Percentiles rank a stretch among this genome's conserved stretches.
Evolutionary conservation across 2,113 vertebrate genomes (phyloP).

Genomic region (Onychostoma macrolepis): DNA sequence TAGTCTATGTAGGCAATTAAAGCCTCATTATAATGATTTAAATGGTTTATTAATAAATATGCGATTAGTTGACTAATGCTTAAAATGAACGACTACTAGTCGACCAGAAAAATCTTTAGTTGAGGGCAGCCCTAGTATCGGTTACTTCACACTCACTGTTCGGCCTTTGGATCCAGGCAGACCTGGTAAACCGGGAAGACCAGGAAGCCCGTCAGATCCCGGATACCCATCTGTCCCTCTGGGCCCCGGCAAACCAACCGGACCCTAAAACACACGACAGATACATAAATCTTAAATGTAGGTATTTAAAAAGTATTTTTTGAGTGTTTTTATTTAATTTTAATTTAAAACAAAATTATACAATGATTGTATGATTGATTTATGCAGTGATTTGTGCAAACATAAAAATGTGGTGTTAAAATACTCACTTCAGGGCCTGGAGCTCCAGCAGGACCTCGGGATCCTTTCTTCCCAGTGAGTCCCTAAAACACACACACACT

Average conservation of each 20-base stretch:
- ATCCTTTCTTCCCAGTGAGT: slow-evolving; percentile 84
- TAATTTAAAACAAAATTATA: too few species aligned
- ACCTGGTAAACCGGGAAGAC: slow-evolving; percentile 82
- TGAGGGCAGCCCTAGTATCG: neutral
- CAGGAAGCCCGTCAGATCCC: slow-evolving; percentile 81
- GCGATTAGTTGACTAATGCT: too few species aligned
- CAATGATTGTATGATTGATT: too few species aligned
- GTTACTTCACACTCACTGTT: slow-evolving; percentile 22
- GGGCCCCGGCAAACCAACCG: slow-evolving; percentile 78
- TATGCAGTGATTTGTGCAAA: too few species aligned
- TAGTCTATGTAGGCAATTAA: too few species aligned
- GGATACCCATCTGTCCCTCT: slow-evolving; percentile 81
- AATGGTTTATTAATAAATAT: too few species aligned
- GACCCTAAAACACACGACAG: slow-evolving; percentile 74
- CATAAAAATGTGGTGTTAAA: neutral
- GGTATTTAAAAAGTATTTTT: too few species aligned
- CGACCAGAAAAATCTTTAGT: too few species aligned
- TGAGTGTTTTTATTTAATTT: too few species aligned
- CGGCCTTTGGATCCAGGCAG: slow-evolving; percentile 78
- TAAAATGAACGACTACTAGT: too few species aligned
- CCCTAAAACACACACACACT: slow-evolving; percentile 80
- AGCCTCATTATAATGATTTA: too few species aligned
- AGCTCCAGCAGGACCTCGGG: slow-evolving; percentile 80
- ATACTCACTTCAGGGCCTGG: slow-evolving; percentile 79
- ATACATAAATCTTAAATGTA: neutral